phyloP scores from a whole-genome alignment of 1,140 invertebrate genomes.

The Bombus waltoni region DNA sequence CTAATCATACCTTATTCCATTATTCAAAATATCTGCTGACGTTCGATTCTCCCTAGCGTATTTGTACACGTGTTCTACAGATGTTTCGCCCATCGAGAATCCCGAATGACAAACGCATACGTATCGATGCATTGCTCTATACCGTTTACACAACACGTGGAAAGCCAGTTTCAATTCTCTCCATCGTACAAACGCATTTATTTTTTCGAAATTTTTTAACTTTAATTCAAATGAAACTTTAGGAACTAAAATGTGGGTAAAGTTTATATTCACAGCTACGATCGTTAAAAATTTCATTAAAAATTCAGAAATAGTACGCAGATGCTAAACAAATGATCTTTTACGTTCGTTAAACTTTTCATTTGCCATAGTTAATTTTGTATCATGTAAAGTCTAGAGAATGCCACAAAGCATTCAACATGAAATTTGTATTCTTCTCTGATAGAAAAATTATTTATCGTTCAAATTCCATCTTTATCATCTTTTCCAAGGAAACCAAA shows the following conservation, averaged over 20 bases:
- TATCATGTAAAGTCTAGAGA: no score
- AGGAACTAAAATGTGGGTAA: neutral
- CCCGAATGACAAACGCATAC: conserved; percentile 40
- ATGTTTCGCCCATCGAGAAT: conserved; percentile 38
- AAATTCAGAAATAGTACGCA: neutral
- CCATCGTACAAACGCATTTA: neutral
- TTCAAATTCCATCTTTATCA: no score
- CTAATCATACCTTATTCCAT: conserved; percentile 47
- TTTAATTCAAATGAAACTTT: neutral
- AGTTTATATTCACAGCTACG: neutral
- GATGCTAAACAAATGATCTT: no score
- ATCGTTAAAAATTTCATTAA: neutral
- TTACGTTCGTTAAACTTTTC: no score
- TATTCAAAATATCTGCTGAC: conserved; percentile 50
- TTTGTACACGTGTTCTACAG: conserved; percentile 39
- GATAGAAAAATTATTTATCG: no score
- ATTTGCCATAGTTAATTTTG: no score
- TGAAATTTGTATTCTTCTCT: no score
- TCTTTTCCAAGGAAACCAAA: neutral
- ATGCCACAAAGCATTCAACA: no score
- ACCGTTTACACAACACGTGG: neutral
- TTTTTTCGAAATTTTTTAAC: neutral
- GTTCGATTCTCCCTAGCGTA: conserved; percentile 35
- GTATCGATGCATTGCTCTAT: conserved; percentile 22
- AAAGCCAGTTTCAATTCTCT: neutral